These are phyloP conservation scores for Drosophila erecta DNA, from an alignment of 1,140 invertebrate species.

Conservation along the genomic window DNA sequence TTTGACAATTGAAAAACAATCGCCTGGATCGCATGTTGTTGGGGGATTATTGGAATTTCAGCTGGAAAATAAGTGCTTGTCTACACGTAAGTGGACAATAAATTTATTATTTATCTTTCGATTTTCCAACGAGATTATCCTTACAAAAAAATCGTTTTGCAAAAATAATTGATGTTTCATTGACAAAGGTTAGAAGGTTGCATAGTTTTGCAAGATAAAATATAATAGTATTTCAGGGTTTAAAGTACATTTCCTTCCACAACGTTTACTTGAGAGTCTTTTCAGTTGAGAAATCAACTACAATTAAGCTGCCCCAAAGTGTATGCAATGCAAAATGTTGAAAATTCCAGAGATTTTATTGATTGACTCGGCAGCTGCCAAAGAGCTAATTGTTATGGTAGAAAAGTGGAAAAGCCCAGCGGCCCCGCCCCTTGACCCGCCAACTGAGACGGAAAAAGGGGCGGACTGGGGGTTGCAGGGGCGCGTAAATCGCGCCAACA, in stretches of 20 bases:
- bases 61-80: neutral
- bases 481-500: constrained; percentile 78
- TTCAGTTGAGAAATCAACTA: neutral
- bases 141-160: too few species aligned
- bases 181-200: too few species aligned
- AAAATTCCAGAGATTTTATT: constrained; percentile 39
- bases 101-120: neutral
- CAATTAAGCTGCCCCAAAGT: constrained; percentile 13
- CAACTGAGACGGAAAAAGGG: constrained; percentile 24
- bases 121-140: too few species aligned
- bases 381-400: constrained; percentile 49
- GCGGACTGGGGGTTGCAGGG: constrained; percentile 18
- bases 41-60: constrained; percentile 6
- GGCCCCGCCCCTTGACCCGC: constrained; percentile 11
- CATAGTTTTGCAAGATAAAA: too few species aligned
- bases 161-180: too few species aligned
- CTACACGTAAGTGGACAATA: neutral
- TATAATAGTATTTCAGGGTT: too few species aligned
- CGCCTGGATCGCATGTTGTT: constrained; percentile 16
- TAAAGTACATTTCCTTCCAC: too few species aligned
- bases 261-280: too few species aligned
- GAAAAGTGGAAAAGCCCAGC: constrained; percentile 1
- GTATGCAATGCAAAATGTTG: constrained; percentile 16
- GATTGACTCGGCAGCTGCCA: constrained; percentile 49
- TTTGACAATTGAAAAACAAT: constrained; percentile 54